These are phyloP conservation scores for Subacronicta megacephala DNA, from an alignment of 2,888 invertebrate species.

Conservation along the genomic window DNA sequence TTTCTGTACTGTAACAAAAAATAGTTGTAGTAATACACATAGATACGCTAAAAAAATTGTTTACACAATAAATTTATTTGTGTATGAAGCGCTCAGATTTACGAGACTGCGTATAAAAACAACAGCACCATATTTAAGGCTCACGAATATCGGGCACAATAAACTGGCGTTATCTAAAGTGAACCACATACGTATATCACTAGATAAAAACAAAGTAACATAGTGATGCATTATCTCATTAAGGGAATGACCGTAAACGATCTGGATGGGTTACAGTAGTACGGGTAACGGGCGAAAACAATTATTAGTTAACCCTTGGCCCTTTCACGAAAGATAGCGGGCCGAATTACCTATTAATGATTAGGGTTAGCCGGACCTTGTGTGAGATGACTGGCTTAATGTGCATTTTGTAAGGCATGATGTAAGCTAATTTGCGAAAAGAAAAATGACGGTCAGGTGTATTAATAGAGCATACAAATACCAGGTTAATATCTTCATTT, in stretches of 20 bases:
- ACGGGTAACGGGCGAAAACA: slow-evolving; percentile 70
- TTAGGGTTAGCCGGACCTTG: slow-evolving; percentile 55
- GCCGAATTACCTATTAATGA: slow-evolving; percentile 65
- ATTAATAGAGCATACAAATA: too few species aligned
- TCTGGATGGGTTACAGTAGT: slow-evolving; percentile 63
- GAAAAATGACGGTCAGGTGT: slow-evolving; percentile 1
- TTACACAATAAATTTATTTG: slow-evolving; percentile 22
- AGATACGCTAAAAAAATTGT: neutral
- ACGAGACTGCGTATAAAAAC: slow-evolving; percentile 20
- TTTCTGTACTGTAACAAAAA: slow-evolving; percentile 19
- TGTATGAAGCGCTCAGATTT: slow-evolving; percentile 29
- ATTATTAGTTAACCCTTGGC: slow-evolving; percentile 70
- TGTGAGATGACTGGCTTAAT: slow-evolving; percentile 40
- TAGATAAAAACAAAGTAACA: slow-evolving; percentile 51
- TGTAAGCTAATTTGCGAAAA: slow-evolving; percentile 15
- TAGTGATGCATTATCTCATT: slow-evolving; percentile 69
- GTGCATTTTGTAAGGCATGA: slow-evolving; percentile 22
- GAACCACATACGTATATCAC: slow-evolving; percentile 33
- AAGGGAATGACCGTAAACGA: slow-evolving; percentile 66
- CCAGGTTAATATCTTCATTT: too few species aligned
- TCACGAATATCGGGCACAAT: slow-evolving; percentile 18
- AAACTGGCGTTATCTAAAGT: slow-evolving; percentile 31
- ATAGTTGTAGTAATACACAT: neutral
- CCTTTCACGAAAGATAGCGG: slow-evolving; percentile 66
- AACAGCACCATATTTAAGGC: slow-evolving; percentile 8